Conservation (phyloP, 2,113 vertebrate genomes). For the Cisticola juncidis region DNA sequence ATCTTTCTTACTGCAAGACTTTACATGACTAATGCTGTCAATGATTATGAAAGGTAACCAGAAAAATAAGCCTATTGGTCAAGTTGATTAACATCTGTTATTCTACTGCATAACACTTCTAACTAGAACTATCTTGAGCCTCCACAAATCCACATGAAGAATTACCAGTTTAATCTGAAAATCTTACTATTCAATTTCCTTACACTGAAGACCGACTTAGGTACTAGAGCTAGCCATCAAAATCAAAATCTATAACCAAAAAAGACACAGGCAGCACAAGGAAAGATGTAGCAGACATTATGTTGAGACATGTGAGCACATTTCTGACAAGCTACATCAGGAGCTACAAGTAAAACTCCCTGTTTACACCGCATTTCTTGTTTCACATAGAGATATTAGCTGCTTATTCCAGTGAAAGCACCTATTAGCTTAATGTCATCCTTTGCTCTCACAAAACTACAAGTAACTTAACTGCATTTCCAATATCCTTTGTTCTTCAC, state of each 20-base stretch:
- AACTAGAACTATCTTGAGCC: neutral
- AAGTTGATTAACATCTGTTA: neutral
- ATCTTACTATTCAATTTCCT: neutral
- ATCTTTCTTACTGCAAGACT: neutral
- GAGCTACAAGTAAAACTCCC: neutral
- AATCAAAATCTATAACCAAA: neutral
- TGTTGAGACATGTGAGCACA: neutral
- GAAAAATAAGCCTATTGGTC: neutral
- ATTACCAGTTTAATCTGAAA: neutral
- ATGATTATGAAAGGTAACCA: neutral
- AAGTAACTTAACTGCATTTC: neutral
- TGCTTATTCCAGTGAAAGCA: neutral
- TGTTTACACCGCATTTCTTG: neutral
- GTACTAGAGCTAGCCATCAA: neutral
- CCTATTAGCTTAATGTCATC: neutral
- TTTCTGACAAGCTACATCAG: neutral
- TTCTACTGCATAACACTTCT: neutral
- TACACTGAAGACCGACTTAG: neutral
- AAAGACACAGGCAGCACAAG: neutral
- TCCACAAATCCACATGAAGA: neutral
- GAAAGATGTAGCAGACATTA: neutral
- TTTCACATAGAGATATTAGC: neutral
- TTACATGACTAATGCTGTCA: neutral
- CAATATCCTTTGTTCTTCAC: neutral
- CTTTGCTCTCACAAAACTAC: neutral